Evolutionary conservation across 2,113 vertebrate genomes (phyloP).

Genomic region (Excalfactoria chinensis): DNA sequence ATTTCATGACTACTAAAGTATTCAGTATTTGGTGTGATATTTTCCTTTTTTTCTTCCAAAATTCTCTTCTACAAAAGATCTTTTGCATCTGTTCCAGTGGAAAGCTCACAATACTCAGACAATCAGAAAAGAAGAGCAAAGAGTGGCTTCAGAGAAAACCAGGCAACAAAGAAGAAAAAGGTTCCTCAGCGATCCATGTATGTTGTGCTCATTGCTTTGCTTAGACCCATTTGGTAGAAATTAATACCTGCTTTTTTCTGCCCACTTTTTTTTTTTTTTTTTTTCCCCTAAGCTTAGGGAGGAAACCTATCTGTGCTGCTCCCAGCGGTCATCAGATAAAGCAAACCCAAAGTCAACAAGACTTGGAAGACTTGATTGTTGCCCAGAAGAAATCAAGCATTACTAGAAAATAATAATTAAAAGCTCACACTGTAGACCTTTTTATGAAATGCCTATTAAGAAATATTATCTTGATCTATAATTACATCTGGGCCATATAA

Average conservation of each 20-base stretch:
- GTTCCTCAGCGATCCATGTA: neutral
- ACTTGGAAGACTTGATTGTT: neutral
- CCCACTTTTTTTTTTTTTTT: too few species aligned
- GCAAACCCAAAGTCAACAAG: neutral
- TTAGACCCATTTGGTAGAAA: neutral
- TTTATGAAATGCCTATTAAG: neutral
- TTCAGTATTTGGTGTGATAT: constrained; percentile 10
- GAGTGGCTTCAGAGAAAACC: constrained; percentile 39
- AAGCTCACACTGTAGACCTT: neutral
- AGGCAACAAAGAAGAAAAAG: constrained; percentile 18
- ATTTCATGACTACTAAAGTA: neutral
- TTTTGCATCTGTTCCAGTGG: constrained; percentile 36
- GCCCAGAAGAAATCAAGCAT: neutral
- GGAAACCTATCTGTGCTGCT: neutral
- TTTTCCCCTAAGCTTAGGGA: fast-evolving
- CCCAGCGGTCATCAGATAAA: neutral
- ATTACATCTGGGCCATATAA: constrained; percentile 54
- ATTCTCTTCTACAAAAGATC: constrained; percentile 47
- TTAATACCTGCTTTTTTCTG: neutral
- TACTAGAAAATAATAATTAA: neutral
- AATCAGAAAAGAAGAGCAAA: constrained; percentile 32
- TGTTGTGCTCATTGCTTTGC: neutral
- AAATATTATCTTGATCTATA: constrained; percentile 50
- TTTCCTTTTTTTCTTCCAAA: constrained; percentile 30
- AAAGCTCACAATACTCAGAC: constrained; percentile 26